These are phyloP conservation scores for Amaurobius ferox DNA, from an alignment of 2,888 invertebrate species.

Conservation along the genomic window DNA sequence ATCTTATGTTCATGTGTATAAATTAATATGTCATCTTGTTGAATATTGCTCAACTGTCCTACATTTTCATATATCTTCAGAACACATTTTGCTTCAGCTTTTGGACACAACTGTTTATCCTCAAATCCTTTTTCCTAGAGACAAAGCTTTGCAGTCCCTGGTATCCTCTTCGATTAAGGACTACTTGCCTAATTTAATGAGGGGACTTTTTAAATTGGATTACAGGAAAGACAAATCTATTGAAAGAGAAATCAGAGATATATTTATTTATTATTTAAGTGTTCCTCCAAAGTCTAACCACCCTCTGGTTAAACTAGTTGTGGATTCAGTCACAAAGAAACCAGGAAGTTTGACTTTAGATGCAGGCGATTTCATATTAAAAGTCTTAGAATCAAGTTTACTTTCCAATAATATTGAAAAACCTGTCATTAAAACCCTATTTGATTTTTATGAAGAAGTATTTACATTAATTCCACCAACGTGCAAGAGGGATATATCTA, in stretches of 20 bases:
- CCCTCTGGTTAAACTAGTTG: constrained; percentile 32
- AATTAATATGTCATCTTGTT: constrained; percentile 36
- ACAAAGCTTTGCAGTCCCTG: constrained; percentile 29
- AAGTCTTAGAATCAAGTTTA: constrained; percentile 15
- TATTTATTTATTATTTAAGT: constrained; percentile 24
- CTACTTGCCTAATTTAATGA: constrained; percentile 30
- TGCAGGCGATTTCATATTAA: constrained; percentile 29
- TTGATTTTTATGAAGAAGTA: constrained; percentile 36
- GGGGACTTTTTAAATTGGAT: constrained; percentile 46
- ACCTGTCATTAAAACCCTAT: constrained; percentile 21
- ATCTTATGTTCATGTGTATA: constrained; percentile 37
- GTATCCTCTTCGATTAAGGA: constrained; percentile 35
- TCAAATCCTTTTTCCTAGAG: constrained; percentile 32
- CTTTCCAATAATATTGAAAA: neutral
- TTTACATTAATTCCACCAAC: constrained; percentile 1
- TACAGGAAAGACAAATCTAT: constrained; percentile 43
- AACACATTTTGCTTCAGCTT: constrained; percentile 35
- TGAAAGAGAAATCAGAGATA: constrained; percentile 37
- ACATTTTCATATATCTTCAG: constrained; percentile 20
- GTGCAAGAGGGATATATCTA: neutral
- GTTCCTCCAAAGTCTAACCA: constrained; percentile 9
- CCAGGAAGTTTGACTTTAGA: constrained; percentile 20
- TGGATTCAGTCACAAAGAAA: constrained; percentile 15
- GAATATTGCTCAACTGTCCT: constrained; percentile 48
- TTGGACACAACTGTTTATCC: constrained; percentile 38